Evolutionary conservation across 1,140 invertebrate species (phyloP).

Genomic region (Apis mellifera): DNA sequence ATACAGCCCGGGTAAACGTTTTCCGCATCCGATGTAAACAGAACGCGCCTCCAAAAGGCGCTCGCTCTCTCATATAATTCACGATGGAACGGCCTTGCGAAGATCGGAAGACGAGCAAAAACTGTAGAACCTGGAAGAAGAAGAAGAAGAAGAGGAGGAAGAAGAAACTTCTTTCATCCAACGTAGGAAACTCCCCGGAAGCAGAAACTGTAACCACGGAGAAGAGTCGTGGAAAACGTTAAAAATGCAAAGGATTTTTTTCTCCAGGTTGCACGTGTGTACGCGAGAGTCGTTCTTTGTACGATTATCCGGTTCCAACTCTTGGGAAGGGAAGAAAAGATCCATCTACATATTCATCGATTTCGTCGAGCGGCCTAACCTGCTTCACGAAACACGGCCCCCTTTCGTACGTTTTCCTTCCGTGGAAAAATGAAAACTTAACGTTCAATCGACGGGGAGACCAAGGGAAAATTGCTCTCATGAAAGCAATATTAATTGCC

Average conservation of each 20-base stretch:
- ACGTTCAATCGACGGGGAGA: neutral
- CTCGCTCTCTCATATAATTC: constrained; percentile 9
- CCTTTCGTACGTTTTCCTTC: constrained; percentile 31
- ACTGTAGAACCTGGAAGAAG: neutral
- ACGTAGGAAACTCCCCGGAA: neutral
- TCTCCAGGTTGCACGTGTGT: neutral
- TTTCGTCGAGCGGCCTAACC: constrained; percentile 27
- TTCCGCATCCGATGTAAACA: constrained; percentile 53
- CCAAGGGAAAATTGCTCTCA: constrained; percentile 1
- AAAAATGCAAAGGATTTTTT: constrained; percentile 65
- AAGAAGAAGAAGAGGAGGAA: too few relatives aligned
- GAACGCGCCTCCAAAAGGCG: constrained; percentile 39
- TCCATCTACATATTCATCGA: constrained; percentile 69
- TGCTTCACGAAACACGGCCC: constrained; percentile 30
- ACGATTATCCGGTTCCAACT: constrained; percentile 48
- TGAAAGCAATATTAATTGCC: constrained; percentile 41
- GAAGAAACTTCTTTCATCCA: neutral
- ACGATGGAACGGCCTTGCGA: constrained; percentile 9
- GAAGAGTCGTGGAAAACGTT: constrained; percentile 26
- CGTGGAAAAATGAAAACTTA: constrained; percentile 37
- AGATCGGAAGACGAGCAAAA: constrained; percentile 30
- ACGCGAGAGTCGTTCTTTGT: constrained; percentile 23
- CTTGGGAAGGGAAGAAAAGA: constrained; percentile 32
- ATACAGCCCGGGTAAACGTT: constrained; percentile 54
- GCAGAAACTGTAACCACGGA: neutral